Evolutionary conservation across 2,797 vertebrate species (phyloP).

Genomic region (Menidia menidia): DNA sequence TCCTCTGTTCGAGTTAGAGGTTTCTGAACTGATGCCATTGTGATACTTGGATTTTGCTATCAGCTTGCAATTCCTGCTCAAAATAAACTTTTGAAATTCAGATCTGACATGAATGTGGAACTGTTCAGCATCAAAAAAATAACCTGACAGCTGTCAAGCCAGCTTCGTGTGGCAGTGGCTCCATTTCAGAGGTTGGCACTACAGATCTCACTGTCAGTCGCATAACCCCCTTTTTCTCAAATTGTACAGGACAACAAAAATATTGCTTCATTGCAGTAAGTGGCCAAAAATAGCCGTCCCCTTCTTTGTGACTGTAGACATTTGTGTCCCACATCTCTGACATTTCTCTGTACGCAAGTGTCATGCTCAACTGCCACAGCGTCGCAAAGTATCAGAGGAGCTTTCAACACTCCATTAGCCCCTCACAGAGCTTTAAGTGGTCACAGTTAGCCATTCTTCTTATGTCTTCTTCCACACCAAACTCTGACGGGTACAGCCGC

Average conservation of each 20-base stretch:
- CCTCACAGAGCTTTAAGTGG: constrained; percentile 52
- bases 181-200: neutral
- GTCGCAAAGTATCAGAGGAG: constrained; percentile 57
- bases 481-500: constrained; percentile 13
- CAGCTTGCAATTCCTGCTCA: neutral
- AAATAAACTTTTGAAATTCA: neutral
- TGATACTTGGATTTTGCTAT: neutral
- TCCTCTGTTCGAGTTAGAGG: neutral
- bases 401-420: constrained; percentile 51
- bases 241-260: neutral
- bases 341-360: constrained; percentile 2
- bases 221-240: neutral
- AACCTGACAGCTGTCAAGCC: neutral
- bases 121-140: neutral
- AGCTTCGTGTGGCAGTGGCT: neutral
- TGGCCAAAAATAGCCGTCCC: neutral
- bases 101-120: neutral
- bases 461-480: constrained; percentile 8
- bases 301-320: constrained; percentile 23
- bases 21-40: neutral
- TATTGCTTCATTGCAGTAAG: neutral
- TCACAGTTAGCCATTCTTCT: constrained; percentile 29
- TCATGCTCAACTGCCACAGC: constrained; percentile 35
- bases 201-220: neutral
- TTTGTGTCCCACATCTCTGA: constrained; percentile 5